Base-by-base conservation (phyloP, 64 coral and sea anemone species). In the Hydrozoanthus tunicans region DNA sequence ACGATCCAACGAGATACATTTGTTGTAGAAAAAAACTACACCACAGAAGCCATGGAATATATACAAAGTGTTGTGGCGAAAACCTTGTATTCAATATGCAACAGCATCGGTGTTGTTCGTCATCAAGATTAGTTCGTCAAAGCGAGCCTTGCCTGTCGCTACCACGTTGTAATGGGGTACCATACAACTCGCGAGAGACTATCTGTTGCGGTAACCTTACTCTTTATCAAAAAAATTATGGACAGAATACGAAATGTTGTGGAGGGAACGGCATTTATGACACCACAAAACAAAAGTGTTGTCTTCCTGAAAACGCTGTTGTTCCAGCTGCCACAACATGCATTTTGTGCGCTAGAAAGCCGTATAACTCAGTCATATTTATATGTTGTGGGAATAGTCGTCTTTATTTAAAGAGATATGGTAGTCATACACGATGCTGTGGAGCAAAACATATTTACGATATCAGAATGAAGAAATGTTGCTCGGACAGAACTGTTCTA, bases 321-420 rank as follows among this genome's bases (percentile, higher is more conserved):
- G 62, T 83, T 4, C 82, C 82, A 55, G 8, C 57, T 4, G 20
- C 82, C 3, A 71, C 10, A 12, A 64, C 51, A 12, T 85, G 82
- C 53, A 17, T 58, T 3, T 26, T 85, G 71, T 85, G 65, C 82
- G 24, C 25, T 9, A 71, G 65, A 20, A 85, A 86, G 8, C 43
- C 51, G 3, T 86, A 86, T 13, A 86, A 86, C 23, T 66, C 82
- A 7, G 71, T 6, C 5, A 24, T 86, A 20, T 86, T 86, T 23
- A 86, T 86, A 25, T 86, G 82, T 12, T 86, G 82, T 55, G 32
- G 82, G 14, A 70, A 71, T 52, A 86, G 15, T 20, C 57, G 71
- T 24, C 65, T 86, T 66, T 56, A 27, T 83, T 58, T 86, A 11
- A 86, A 9, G 52, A 86, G 53, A 20, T 86, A 71, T 17, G 65